These are phyloP conservation scores for Scaptomyza montana DNA, from an alignment of 1,140 invertebrate species.

Conservation along the genomic window DNA sequence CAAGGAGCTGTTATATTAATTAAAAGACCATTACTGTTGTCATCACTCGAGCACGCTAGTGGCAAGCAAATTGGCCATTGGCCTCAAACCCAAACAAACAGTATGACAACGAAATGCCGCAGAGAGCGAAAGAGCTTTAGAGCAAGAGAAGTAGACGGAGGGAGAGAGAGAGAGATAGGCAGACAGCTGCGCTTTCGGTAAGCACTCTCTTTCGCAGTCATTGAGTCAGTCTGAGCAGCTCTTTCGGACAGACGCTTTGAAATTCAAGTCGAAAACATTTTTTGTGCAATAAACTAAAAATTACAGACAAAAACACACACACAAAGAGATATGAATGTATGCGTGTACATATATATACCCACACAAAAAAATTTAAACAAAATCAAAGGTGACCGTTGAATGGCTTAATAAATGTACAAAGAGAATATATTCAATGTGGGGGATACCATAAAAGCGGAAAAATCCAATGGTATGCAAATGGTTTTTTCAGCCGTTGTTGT, in stretches of 20 bases:
- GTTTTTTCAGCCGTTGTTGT: background rate
- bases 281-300: slow-evolving; percentile 26
- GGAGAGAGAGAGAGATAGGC: background rate
- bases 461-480: slow-evolving; percentile 25
- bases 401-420: slow-evolving; percentile 17
- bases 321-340: slow-evolving; percentile 17
- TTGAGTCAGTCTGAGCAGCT: background rate
- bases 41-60: slow-evolving; percentile 14
- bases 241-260: slow-evolving; percentile 16
- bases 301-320: background rate
- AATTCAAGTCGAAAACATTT: slow-evolving; percentile 20
- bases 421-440: background rate
- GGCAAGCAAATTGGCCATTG: slow-evolving; percentile 27
- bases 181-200: slow-evolving; percentile 2
- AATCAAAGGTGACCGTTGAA: slow-evolving; percentile 20
- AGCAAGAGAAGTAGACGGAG: background rate
- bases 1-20: slow-evolving; percentile 61
- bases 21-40: slow-evolving; percentile 65
- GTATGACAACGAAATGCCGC: slow-evolving; percentile 19
- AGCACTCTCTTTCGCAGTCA: slow-evolving; percentile 7
- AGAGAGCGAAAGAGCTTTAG: background rate
- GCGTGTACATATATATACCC: background rate
- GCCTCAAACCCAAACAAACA: slow-evolving; percentile 47
- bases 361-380: slow-evolving; percentile 31
- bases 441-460: slow-evolving; percentile 24